Base-by-base conservation (phyloP, 2,888 invertebrate genomes). In the Lithophane socia region DNA sequence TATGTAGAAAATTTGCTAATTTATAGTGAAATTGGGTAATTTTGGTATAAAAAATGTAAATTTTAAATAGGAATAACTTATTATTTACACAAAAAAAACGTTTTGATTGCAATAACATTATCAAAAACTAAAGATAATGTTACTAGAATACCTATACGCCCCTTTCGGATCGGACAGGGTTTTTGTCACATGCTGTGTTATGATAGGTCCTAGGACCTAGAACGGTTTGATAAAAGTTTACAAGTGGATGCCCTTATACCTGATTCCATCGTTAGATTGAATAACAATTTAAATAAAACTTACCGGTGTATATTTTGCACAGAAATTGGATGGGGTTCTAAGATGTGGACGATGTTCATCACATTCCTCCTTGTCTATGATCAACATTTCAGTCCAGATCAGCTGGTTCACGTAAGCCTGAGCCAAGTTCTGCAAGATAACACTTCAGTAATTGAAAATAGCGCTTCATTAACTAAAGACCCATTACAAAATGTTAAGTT, bases 271-370 rank as follows among this genome's bases (percentile, higher is more conserved):
- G 18, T 37, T 42, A 13, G 52, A 29, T 60, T 52, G 3, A 58
- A 47, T 42, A 69, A 63, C 7, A 49, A 24, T 21, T 64, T n/a
- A 37, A 37, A 29, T 3, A 37, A 37, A 61, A 91, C 94, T 92
- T 82, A 95, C 94, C 4, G 86, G 61, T 54, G 83, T 73, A 81
- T 92, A 94, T 87, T 80, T 90, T 24, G 89, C 95, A 83, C 96
- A 96, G 85, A 90, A 96, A 78, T 93, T 95, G 1, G 95, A 94
- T 0, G 88, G 66, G 2, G 93, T 93, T 8, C 92, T 86, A 3
- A 93, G 75, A n/a, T 77, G 44, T 12, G 83, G 82, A 76, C 91
- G 90, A 29, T 64, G n/a, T 21, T 79, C 65, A 16, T 61, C 29
- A 85, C 95, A 96, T 64, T 92, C 90, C 0, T 67, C 56, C 73